phyloP scores from a whole-genome alignment of 2,113 vertebrate genomes.

The Pelecanoides urinatrix region DNA sequence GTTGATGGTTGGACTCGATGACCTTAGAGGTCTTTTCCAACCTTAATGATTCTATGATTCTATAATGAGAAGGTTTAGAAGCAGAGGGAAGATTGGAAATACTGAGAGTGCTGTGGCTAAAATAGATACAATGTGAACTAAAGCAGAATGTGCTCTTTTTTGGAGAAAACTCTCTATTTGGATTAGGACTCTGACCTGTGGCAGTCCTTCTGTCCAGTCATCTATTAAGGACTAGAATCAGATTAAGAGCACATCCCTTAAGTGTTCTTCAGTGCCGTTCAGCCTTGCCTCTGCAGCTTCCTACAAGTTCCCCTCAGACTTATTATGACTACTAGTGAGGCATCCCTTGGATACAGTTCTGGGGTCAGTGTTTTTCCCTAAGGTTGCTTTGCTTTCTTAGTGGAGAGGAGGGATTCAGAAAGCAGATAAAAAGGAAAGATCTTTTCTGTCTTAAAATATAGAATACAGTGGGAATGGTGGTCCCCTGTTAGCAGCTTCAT shows the following conservation, averaged over 20 bases:
- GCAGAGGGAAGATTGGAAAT: background rate
- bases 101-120: background rate
- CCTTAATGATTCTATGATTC: no score
- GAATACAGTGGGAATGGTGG: background rate
- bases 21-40: no score
- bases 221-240: background rate
- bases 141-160: background rate
- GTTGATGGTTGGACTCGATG: no score
- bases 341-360: background rate
- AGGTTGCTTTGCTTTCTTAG: background rate
- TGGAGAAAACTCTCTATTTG: background rate
- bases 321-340: background rate
- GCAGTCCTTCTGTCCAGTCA: background rate
- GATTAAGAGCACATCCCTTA: background rate
- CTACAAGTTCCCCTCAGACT: background rate
- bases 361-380: background rate
- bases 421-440: background rate
- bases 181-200: background rate
- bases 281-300: background rate
- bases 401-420: background rate
- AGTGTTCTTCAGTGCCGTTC: background rate
- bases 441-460: background rate
- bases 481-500: background rate
- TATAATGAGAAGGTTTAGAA: background rate
- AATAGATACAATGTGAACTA: background rate